Evolutionary conservation across 92 coral and sea anemone species (phyloP).

Genomic region (Porites cylindrica): DNA sequence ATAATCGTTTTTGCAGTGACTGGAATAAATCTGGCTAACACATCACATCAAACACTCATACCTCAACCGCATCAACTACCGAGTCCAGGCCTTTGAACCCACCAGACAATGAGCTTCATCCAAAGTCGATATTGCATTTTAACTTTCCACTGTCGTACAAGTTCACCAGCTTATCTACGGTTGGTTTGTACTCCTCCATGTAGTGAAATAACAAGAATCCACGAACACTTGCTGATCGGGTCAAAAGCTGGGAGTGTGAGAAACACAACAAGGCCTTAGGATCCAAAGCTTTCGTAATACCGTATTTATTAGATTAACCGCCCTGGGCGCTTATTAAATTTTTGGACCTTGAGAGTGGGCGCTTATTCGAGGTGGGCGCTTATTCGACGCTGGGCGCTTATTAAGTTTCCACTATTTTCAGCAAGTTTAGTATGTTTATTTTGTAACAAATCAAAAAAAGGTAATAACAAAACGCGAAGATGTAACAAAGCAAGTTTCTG

Average conservation of each 20-base stretch:
- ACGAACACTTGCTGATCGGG: conserved; percentile 83
- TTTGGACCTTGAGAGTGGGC: too few species aligned
- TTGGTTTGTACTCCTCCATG: conserved; percentile 57
- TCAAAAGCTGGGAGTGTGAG: conserved; percentile 56
- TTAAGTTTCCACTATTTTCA: too few species aligned
- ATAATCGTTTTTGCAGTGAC: neutral
- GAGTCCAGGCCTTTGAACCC: conserved; percentile 79
- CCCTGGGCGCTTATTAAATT: too few species aligned
- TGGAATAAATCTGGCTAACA: neutral
- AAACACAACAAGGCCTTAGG: neutral
- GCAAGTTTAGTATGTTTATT: too few species aligned
- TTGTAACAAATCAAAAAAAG: too few species aligned
- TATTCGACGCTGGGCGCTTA: too few species aligned
- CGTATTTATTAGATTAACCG: too few species aligned
- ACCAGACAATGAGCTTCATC: conserved; percentile 57
- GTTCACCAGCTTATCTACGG: conserved; percentile 61
- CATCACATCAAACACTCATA: neutral
- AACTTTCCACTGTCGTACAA: conserved; percentile 76
- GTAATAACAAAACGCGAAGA: too few species aligned
- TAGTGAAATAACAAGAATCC: conserved; percentile 80
- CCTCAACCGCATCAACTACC: conserved; percentile 82
- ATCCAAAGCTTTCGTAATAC: neutral
- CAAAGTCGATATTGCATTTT: conserved; percentile 69
- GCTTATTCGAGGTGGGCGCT: too few species aligned
- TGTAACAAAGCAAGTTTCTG: too few species aligned